Conservation (phyloP, 2,888 invertebrate species). For the Apodemia zela region DNA sequence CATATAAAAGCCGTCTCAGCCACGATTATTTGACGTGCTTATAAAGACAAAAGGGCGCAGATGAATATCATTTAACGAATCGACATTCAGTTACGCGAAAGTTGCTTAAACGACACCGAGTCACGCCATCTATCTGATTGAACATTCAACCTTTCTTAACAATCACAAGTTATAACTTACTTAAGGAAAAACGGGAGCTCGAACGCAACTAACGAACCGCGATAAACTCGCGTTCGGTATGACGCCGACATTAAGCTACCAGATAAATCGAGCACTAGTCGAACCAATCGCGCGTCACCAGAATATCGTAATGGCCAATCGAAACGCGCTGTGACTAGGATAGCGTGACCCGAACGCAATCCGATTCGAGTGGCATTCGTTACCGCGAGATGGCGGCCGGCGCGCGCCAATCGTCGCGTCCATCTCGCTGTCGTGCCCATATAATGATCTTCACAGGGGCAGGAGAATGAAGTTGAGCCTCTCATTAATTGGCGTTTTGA, state of each 20-base stretch:
- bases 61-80: constrained; percentile 78
- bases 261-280: constrained; percentile 62
- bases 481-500: constrained; percentile 81
- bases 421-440: constrained; percentile 80
- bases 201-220: constrained; percentile 68
- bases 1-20: constrained; percentile 50
- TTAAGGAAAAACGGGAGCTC: constrained; percentile 72
- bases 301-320: constrained; percentile 72
- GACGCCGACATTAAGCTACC: constrained; percentile 65
- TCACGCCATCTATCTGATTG: constrained; percentile 78
- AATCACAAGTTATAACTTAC: constrained; percentile 76
- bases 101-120: constrained; percentile 72
- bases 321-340: constrained; percentile 66
- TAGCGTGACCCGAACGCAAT: constrained; percentile 79
- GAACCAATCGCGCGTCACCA: constrained; percentile 68
- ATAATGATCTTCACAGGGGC: constrained; percentile 80
- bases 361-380: constrained; percentile 74
- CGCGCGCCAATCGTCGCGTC: constrained; percentile 75
- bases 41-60: constrained; percentile 75
- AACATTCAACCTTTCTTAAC: constrained; percentile 64
- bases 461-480: constrained; percentile 80
- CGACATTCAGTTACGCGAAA: constrained; percentile 67
- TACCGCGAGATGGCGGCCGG: constrained; percentile 75
- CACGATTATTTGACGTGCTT: constrained; percentile 66
- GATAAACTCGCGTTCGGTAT: constrained; percentile 67